phyloP scores from a whole-genome alignment of 2,113 vertebrate genomes.

The Eidolon helvum region DNA sequence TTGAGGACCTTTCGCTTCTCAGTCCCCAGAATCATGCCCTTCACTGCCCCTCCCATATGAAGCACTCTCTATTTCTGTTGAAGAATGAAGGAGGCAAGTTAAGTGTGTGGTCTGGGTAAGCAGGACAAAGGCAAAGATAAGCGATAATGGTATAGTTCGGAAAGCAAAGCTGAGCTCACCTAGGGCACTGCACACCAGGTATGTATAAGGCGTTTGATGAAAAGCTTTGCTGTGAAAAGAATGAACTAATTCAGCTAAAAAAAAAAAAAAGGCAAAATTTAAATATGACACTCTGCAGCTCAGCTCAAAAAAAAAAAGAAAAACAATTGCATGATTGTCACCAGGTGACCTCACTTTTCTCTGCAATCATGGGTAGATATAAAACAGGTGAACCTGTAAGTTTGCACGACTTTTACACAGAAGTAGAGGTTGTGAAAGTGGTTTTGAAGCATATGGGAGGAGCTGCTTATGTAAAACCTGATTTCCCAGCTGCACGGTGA shows the following conservation, averaged over 20 bases:
- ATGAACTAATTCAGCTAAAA: constrained; percentile 3
- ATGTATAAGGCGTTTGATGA: background rate
- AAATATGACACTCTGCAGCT: background rate
- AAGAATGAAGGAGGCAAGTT: background rate
- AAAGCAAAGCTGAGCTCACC: background rate
- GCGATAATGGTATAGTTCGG: background rate
- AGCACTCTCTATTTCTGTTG: background rate
- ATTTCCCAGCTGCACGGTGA: background rate
- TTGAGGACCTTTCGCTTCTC: background rate
- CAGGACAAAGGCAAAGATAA: background rate
- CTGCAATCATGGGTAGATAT: background rate
- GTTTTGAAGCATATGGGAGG: background rate
- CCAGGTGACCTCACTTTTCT: constrained; percentile 35
- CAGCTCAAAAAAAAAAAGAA: constrained; percentile 23
- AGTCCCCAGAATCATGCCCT: background rate
- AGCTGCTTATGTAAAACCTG: background rate
- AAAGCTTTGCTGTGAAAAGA: constrained; percentile 35
- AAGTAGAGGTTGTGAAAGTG: background rate
- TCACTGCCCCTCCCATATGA: background rate
- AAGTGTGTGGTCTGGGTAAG: background rate
- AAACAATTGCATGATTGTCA: constrained; percentile 16
- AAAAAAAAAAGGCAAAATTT: background rate
- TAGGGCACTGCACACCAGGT: background rate
- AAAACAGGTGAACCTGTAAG: constrained; percentile 12
- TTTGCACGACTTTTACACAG: background rate